Evolutionary conservation across 2,113 vertebrate genomes (phyloP).

Genomic region (Cervus canadensis): DNA sequence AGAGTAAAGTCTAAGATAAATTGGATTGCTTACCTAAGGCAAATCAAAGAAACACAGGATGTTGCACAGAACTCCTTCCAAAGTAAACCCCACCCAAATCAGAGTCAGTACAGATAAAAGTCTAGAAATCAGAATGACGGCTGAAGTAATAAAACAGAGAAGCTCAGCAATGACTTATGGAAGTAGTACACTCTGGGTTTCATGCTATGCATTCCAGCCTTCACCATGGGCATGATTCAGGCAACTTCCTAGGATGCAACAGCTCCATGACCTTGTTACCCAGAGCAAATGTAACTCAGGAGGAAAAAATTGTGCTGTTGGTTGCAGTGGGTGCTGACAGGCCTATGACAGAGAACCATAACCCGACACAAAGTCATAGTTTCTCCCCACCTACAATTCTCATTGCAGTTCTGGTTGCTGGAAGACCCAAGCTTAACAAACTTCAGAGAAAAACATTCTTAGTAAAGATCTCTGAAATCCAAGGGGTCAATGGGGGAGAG

Average conservation of each 20-base stretch:
- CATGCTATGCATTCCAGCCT: fast-evolving
- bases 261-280: neutral
- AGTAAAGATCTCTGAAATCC: neutral
- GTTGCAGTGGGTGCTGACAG: neutral
- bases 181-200: neutral
- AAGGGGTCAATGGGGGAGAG: neutral
- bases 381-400: neutral
- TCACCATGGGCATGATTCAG: neutral
- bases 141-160: neutral
- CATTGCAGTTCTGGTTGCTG: neutral
- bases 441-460: neutral
- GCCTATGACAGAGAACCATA: neutral
- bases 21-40: neutral
- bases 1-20: neutral
- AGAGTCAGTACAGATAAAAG: neutral
- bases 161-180: neutral
- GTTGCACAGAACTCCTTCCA: neutral
- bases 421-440: neutral
- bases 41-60: neutral
- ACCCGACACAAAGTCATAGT: neutral
- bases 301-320: neutral
- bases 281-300: neutral
- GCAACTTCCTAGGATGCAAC: neutral
- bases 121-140: neutral
- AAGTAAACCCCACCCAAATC: neutral